phyloP scores from a whole-genome alignment of 2,797 vertebrate species.

The Lutra lutra region DNA sequence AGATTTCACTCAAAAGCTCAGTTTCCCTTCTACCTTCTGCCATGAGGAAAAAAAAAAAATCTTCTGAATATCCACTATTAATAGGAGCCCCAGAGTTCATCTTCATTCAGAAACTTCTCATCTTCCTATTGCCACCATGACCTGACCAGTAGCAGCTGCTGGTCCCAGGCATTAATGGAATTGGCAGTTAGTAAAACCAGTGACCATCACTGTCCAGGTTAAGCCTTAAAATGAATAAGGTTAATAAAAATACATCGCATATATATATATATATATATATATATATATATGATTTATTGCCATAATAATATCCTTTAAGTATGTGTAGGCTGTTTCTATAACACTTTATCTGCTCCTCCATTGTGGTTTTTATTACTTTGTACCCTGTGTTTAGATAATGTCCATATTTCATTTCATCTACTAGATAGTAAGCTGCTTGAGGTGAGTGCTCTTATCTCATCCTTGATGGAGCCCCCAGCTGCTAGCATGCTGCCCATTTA shows the following conservation, averaged over 20 bases:
- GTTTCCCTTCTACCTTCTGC: not conserved
- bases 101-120: constrained; percentile 42
- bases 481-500: not conserved
- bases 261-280: too few species aligned
- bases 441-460: not conserved
- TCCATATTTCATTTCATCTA: not conserved
- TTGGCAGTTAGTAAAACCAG: constrained; percentile 43
- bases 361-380: constrained; percentile 1
- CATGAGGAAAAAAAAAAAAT: not conserved
- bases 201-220: not conserved
- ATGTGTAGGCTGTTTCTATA: not conserved
- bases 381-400: not conserved
- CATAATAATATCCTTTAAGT: constrained; percentile 35
- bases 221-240: constrained; percentile 59
- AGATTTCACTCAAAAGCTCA: not conserved
- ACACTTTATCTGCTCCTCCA: not conserved
- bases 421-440: not conserved
- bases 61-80: not conserved
- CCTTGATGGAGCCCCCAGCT: not conserved
- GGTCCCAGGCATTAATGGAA: constrained; percentile 15
- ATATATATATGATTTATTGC: not conserved
- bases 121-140: not conserved
- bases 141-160: not conserved
- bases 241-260: constrained; percentile 57
- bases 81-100: not conserved